Conservation (phyloP, 2,888 invertebrate species). For the Sabatieria punctata region DNA sequence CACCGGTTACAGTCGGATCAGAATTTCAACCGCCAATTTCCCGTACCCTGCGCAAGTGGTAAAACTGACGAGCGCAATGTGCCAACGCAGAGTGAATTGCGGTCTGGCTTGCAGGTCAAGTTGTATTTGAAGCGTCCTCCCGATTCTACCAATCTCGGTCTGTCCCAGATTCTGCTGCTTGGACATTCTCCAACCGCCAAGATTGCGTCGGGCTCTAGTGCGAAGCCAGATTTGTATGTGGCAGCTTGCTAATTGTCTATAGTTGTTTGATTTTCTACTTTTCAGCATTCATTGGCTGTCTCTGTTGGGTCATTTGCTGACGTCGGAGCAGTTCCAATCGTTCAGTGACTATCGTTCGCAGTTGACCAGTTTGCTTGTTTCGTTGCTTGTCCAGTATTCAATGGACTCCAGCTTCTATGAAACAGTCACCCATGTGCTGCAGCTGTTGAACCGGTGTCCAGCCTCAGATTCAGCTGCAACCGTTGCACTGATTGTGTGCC, state of each 20-base stretch:
- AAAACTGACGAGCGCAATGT: too few species aligned
- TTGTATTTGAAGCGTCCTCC: slow-evolving; percentile 61
- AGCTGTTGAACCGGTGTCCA: too few species aligned
- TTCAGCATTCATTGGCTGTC: background rate
- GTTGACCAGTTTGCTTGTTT: background rate
- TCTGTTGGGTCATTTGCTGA: background rate
- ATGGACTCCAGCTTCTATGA: too few species aligned
- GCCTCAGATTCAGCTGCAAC: too few species aligned
- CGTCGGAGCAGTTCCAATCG: background rate
- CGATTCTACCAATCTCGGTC: slow-evolving; percentile 71
- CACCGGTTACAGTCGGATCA: slow-evolving; percentile 8
- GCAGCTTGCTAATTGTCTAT: background rate
- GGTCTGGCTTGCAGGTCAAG: too few species aligned
- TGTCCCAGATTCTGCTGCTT: slow-evolving; percentile 64
- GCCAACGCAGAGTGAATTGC: too few species aligned
- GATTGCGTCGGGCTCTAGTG: background rate
- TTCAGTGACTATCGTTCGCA: background rate
- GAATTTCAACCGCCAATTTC: slow-evolving; percentile 11
- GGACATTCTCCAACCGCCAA: slow-evolving; percentile 64
- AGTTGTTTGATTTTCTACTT: background rate
- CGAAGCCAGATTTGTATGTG: background rate
- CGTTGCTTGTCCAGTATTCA: too few species aligned
- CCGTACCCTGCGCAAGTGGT: slow-evolving; percentile 11
- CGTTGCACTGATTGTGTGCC: too few species aligned
- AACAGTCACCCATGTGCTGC: too few species aligned